Conservation (phyloP, 92 coral and sea anemone genomes). For the Epizoanthus stellaris region DNA sequence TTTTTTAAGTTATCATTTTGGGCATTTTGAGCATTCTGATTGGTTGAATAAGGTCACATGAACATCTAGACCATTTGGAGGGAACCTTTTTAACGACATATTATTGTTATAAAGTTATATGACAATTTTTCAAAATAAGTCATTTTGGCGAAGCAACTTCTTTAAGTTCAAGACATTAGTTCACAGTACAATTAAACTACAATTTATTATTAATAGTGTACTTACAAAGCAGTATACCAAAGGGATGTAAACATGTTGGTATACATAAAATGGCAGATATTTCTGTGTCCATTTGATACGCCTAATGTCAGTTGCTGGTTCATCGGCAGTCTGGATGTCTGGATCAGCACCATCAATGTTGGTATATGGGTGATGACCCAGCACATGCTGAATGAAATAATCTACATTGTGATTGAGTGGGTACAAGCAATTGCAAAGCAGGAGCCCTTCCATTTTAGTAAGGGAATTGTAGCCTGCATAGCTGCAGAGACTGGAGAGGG, state of each 20-base stretch:
- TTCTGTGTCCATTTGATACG: constrained; percentile 85
- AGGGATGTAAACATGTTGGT: constrained; percentile 83
- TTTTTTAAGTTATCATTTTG: too few relatives aligned
- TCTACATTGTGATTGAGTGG: too few relatives aligned
- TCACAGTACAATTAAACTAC: not conserved
- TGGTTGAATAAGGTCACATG: too few relatives aligned
- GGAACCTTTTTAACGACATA: too few relatives aligned
- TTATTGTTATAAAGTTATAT: too few relatives aligned
- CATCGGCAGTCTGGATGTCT: constrained; percentile 77
- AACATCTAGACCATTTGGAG: too few relatives aligned
- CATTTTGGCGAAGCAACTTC: not conserved
- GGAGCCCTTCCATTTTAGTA: too few relatives aligned
- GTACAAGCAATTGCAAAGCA: too few relatives aligned
- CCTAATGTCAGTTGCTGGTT: constrained; percentile 73
- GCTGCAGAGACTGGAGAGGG: too few relatives aligned
- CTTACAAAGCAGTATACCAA: constrained; percentile 82
- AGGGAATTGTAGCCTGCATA: too few relatives aligned
- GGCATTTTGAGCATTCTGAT: too few relatives aligned
- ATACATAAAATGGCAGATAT: constrained; percentile 73
- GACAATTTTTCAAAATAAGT: too few relatives aligned
- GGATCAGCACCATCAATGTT: constrained; percentile 89
- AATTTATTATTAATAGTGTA: not conserved
- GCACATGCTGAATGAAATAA: constrained; percentile 60
- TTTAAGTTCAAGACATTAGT: not conserved
- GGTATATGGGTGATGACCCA: constrained; percentile 91